These are phyloP conservation scores for Otolemur crassicaudatus DNA, from an alignment of 2,797 vertebrate species.

Conservation along the genomic window DNA sequence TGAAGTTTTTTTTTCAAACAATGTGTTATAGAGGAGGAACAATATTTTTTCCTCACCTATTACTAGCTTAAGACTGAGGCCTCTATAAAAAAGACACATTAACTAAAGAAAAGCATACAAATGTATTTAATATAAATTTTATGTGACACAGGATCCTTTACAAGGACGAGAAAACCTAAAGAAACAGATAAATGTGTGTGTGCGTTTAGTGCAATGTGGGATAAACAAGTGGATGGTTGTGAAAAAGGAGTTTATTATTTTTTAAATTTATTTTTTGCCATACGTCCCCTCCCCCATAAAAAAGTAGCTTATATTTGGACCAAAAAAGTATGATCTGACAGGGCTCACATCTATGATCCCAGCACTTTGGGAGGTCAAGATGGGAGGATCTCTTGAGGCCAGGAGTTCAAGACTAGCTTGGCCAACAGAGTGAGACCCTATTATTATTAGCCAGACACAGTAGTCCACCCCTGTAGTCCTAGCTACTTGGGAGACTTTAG, in stretches of 20 bases:
- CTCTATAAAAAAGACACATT: neutral
- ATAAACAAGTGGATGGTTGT: neutral
- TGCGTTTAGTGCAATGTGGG: neutral
- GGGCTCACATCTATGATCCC: neutral
- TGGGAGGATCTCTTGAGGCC: neutral
- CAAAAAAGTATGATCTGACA: neutral
- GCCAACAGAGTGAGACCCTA: neutral
- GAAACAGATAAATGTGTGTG: neutral
- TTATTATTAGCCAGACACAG: neutral
- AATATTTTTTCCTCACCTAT: neutral
- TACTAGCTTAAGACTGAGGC: neutral
- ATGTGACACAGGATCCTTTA: neutral
- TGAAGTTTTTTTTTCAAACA: conserved; percentile 47
- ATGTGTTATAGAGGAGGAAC: neutral
- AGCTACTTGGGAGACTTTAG: neutral
- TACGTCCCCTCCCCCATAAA: no score
- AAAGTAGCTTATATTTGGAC: neutral
- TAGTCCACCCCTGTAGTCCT: neutral
- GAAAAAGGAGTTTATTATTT: neutral
- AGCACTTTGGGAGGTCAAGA: neutral
- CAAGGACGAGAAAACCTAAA: neutral
- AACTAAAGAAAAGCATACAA: neutral
- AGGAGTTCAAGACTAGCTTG: neutral
- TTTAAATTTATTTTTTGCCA: no score
- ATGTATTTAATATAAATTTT: neutral